Evolutionary conservation across 2,888 invertebrate species (phyloP).

Genomic region (Lasioglossum calceatum): DNA sequence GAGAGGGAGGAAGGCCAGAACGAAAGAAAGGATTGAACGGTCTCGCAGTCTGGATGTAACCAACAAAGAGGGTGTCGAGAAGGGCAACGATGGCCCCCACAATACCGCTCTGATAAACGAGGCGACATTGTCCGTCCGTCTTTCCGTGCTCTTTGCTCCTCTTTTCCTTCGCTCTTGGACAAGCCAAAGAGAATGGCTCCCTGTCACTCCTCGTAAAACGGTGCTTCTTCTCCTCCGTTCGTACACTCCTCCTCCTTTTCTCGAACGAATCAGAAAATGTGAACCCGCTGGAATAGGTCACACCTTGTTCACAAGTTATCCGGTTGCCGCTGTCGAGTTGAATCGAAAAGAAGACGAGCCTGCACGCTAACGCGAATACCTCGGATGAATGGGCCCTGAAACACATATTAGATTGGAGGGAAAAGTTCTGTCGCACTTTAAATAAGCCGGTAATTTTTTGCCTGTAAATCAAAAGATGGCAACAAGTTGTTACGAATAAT

Average conservation of each 20-base stretch:
- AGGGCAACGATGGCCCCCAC: conserved; percentile 79
- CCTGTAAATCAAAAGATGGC: no score
- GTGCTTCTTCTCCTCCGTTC: conserved; percentile 23
- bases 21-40: conserved; percentile 83
- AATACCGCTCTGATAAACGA: conserved; percentile 83
- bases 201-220: conserved; percentile 64
- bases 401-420: no score
- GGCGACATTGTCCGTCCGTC: conserved; percentile 82
- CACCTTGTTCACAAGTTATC: conserved; percentile 7
- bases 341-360: not conserved
- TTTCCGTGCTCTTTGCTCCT: conserved; percentile 49
- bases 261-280: conserved; percentile 68
- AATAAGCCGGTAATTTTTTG: no score
- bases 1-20: conserved; percentile 64
- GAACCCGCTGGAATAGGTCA: conserved; percentile 48
- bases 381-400: not conserved
- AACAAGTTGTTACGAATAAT: no score
- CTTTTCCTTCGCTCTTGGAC: conserved; percentile 44
- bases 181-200: conserved; percentile 49
- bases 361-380: not conserved
- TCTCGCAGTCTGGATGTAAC: conserved; percentile 77
- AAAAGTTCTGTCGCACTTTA: no score
- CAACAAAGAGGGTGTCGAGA: conserved; percentile 83
- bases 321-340: not conserved
- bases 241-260: conserved; percentile 26